A percentile compares a stretch with the other conserved stretches of the same genome.
Evolutionary conservation across 2,797 vertebrate genomes (phyloP).

Genomic region (Bradypus variegatus): DNA sequence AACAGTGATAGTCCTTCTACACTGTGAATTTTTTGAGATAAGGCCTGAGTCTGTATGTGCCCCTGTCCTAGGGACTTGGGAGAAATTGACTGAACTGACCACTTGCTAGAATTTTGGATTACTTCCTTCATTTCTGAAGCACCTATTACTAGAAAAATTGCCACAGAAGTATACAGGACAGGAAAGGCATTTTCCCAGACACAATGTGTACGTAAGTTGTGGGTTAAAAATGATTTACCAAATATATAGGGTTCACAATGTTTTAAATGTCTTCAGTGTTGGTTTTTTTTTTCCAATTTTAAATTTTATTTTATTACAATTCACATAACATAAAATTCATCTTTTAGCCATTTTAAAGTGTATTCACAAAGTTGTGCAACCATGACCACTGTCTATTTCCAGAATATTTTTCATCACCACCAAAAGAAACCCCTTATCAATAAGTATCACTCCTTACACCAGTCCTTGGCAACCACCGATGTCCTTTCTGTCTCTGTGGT

Average conservation of each 20-base stretch:
- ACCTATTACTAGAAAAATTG: neutral
- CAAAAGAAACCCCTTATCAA: too few species aligned
- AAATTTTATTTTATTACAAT: neutral
- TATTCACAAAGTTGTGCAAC: neutral
- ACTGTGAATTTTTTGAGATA: neutral
- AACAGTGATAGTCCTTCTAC: neutral
- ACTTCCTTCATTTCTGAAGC: neutral
- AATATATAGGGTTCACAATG: neutral
- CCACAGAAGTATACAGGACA: neutral
- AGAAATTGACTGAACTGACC: neutral
- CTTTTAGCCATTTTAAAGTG: neutral
- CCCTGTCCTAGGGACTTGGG: neutral
- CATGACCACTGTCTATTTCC: neutral
- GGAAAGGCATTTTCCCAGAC: neutral
- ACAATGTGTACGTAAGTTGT: neutral
- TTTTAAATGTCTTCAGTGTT: neutral
- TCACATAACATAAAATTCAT: neutral
- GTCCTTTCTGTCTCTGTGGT: neutral
- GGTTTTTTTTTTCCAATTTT: neutral
- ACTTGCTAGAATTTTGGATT: slow-evolving; percentile 13
- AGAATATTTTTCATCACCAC: too few species aligned
- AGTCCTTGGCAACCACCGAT: neutral
- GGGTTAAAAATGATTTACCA: neutral
- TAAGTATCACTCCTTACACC: neutral
- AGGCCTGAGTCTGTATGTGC: neutral